Conservation (phyloP, 2,113 vertebrate genomes). For the Psettodes erumei region DNA sequence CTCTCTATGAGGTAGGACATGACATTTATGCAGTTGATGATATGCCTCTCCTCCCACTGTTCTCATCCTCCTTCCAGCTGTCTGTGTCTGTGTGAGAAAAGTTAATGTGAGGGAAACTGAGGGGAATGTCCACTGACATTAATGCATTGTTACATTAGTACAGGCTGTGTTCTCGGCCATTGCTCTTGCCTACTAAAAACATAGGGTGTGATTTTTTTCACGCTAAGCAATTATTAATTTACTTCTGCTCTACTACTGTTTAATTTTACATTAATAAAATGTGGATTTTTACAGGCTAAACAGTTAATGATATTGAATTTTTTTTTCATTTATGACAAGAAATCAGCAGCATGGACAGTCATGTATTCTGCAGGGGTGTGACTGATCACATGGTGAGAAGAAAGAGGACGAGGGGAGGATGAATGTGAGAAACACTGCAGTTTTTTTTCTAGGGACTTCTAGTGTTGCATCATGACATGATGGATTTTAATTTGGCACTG, state of each 20-base stretch:
- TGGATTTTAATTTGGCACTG: neutral
- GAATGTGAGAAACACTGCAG: no score
- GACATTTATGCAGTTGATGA: constrained; percentile 18
- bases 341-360: neutral
- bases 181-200: no score
- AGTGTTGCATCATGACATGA: neutral
- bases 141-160: neutral
- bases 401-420: no score
- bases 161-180: no score
- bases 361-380: no score
- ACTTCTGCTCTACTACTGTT: neutral
- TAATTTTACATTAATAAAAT: no score
- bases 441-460: no score
- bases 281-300: neutral
- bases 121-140: no score
- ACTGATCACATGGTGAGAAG: no score
- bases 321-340: neutral
- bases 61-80: constrained; percentile 15
- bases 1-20: constrained; percentile 22
- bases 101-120: neutral
- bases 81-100: constrained; percentile 18
- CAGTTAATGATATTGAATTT: neutral
- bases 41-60: constrained; percentile 17
- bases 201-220: no score
- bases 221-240: neutral